phyloP scores from a whole-genome alignment of 2,888 invertebrate species.

The Autographa pulchrina region DNA sequence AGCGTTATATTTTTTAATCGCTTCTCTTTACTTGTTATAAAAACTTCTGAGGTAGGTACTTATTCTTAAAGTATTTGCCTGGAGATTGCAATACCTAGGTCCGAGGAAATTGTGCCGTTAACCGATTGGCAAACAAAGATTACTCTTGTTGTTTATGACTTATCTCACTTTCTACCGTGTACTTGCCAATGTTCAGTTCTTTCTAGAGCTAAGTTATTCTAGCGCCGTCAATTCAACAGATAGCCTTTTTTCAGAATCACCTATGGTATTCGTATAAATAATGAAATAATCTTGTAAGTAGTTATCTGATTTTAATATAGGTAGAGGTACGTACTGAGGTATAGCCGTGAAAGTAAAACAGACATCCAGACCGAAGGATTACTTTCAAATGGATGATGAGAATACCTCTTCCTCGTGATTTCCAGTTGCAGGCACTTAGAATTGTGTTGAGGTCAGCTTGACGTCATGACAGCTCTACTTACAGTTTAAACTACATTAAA shows the following conservation, averaged over 20 bases:
- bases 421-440: not conserved
- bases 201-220: not conserved
- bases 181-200: not conserved
- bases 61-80: not conserved
- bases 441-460: not conserved
- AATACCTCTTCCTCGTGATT: not conserved
- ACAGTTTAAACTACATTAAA: not conserved
- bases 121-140: not conserved
- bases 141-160: constrained; percentile 3
- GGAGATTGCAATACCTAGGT: not conserved
- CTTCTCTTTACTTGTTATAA: no score
- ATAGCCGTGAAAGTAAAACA: no score
- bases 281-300: no score
- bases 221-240: no score
- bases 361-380: no score
- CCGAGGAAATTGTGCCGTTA: not conserved
- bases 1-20: no score
- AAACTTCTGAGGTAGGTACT: no score
- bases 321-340: no score
- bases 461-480: not conserved
- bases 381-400: no score
- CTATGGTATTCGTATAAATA: no score
- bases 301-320: no score
- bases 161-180: not conserved
- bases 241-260: no score